Evolutionary conservation across 2,113 vertebrate species (phyloP), one percentile per base, ranked within the genome.

Genomic region (Tricholaema leucomelas): DNA sequence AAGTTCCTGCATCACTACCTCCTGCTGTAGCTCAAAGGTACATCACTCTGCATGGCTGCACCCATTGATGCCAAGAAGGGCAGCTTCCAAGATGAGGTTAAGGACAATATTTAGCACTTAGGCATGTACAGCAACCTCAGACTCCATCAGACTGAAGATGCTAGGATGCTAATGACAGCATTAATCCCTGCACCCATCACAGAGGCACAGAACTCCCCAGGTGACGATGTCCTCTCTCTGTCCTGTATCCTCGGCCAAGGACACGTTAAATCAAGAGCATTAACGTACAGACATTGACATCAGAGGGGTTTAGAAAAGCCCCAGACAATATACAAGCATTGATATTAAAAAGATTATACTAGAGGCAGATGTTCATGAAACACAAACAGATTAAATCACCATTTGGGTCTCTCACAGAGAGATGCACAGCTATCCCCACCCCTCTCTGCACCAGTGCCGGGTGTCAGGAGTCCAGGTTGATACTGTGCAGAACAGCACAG

Each of bases 371-470:
- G 35, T 30, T 54, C 8, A 76, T 3, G 18, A 31, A 52, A 54
- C 5, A 44, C 33, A 23, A 25, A 19, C 2, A 54, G 48, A 70
- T 12, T n/a, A 42, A 55, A 80, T 33, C 48, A 20, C 42, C 40
- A 6, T 8, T 54, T 54, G 13, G 69, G 35, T 24, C n/a, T n/a
- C 35, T 25, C 10, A 17, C 10, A n/a, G 48, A 12, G n/a, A 69
- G 8, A 27, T 15, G 23, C 48, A 50, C 48, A 50, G 48, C 48
- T 23, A 50, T 23, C 48, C 23, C 42, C 17, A 19, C 3, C 5
- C 4, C 2, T 19, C 40, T 23, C 4, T 23, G 7, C 5, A 2
- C 27, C 31, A 2, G 2, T 27, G 7, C 44, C 10, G 14, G 8
- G 10, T 1, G 9, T 13, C 36, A 11, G 35, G n/a, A 76, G 40